A percentile compares a stretch with the other conserved stretches of the same genome.
Evolutionary conservation across 2,797 vertebrate species (phyloP).

Genomic region (Natrix natrix): DNA sequence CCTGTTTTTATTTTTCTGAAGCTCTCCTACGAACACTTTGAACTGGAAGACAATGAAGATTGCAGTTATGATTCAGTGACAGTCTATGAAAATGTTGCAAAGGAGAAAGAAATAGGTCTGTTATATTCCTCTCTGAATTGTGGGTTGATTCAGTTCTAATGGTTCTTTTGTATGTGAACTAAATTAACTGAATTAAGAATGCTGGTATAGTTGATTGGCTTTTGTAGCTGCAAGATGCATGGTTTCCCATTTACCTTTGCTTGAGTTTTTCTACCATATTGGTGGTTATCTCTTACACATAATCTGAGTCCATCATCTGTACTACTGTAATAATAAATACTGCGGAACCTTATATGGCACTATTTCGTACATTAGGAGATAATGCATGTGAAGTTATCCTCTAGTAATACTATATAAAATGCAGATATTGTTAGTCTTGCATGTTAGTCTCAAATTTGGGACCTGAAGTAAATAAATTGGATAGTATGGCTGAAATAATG

Average conservation of each 20-base stretch:
- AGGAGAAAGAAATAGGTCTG: conserved; percentile 75
- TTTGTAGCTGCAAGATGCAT: not conserved
- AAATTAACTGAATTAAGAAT: not conserved
- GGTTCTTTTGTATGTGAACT: not conserved
- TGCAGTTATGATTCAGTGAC: conserved; percentile 77
- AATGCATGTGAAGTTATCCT: too few relatives aligned
- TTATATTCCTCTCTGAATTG: not conserved
- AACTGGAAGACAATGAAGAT: conserved; percentile 77
- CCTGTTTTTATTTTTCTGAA: conserved; percentile 56
- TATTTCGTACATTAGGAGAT: too few relatives aligned
- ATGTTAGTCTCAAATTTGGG: too few relatives aligned
- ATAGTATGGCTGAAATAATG: too few relatives aligned
- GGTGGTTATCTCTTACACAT: not conserved
- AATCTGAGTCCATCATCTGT: not conserved
- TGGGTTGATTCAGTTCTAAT: conserved; percentile 10
- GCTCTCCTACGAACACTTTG: conserved; percentile 80
- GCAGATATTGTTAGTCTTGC: too few relatives aligned
- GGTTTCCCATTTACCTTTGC: not conserved
- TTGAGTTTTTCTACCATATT: not conserved
- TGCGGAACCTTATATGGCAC: not conserved
- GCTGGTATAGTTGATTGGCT: not conserved
- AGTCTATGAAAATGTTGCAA: conserved; percentile 73
- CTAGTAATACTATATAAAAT: too few relatives aligned
- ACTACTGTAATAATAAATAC: not conserved
- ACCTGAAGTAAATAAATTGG: too few relatives aligned